Conservation (phyloP, 2,797 vertebrate species). For the Macroramphosus scolopax region DNA sequence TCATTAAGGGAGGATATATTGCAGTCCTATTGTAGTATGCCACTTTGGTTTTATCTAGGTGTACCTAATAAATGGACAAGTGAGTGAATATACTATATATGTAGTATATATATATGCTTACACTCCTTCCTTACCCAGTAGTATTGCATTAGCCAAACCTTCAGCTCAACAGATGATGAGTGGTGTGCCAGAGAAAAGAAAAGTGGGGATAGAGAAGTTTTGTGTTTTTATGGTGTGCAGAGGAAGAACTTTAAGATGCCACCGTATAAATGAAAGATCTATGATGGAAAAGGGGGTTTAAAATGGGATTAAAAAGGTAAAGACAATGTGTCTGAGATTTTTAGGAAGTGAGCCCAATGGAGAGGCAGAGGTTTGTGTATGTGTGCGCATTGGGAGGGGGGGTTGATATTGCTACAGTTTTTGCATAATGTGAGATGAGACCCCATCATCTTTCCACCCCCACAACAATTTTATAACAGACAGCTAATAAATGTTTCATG, state of each 20-base stretch:
- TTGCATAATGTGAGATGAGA: conserved; percentile 88
- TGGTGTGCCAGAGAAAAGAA: conserved; percentile 20
- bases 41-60: too few species aligned
- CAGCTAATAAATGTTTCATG: conserved; percentile 97
- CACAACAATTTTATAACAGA: conserved; percentile 93
- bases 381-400: conserved; percentile 6
- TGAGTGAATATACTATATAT: too few species aligned
- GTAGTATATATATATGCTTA: too few species aligned
- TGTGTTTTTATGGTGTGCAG: conserved; percentile 21
- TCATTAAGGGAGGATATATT: too few species aligned
- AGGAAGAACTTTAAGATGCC: too few species aligned
- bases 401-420: conserved; percentile 81
- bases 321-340: conserved; percentile 48
- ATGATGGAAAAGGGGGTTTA: conserved; percentile 21
- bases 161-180: conserved; percentile 49
- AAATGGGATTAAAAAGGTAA: conserved; percentile 50
- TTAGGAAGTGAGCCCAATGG: conserved; percentile 29
- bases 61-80: too few species aligned
- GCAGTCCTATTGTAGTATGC: too few species aligned
- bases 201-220: conserved; percentile 19
- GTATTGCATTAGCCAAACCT: conserved; percentile 37
- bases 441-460: conserved; percentile 80
- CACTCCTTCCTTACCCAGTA: conserved; percentile 2
- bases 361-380: conserved; percentile 1
- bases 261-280: too few species aligned